These are phyloP conservation scores for Caretta caretta DNA, from an alignment of 2,113 vertebrate genomes.

Conservation along the genomic window DNA sequence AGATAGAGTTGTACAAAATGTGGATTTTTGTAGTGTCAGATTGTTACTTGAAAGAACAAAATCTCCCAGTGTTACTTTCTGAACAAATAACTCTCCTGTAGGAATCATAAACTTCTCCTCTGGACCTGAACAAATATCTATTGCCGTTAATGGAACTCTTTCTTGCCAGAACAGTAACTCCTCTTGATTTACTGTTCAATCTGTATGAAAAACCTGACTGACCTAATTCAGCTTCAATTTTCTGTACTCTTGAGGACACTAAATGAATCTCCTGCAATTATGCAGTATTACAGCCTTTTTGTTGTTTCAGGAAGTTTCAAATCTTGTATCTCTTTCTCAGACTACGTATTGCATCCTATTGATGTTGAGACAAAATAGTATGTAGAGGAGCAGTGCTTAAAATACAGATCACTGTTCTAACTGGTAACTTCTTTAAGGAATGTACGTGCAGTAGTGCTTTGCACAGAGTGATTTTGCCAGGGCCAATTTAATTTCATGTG, in stretches of 20 bases:
- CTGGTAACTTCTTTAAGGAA: not conserved
- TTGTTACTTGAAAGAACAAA: conserved; percentile 57
- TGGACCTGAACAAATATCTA: conserved; percentile 66
- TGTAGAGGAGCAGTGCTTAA: conserved; percentile 60
- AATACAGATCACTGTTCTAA: conserved; percentile 8
- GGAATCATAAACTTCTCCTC: conserved; percentile 70
- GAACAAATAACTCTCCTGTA: conserved; percentile 63
- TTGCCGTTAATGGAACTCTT: conserved; percentile 61
- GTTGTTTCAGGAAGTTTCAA: conserved; percentile 63
- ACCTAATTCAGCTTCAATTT: conserved; percentile 67
- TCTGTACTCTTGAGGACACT: conserved; percentile 53
- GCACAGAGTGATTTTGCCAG: not conserved
- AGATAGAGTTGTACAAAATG: conserved; percentile 5
- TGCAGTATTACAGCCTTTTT: conserved; percentile 41
- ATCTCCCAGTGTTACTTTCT: conserved; percentile 55
- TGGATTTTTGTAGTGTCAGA: not conserved
- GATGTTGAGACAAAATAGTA: conserved; percentile 60
- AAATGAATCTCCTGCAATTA: conserved; percentile 41
- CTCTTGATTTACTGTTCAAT: conserved; percentile 70
- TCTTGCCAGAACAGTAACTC: conserved; percentile 53
- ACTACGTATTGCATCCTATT: conserved; percentile 62
- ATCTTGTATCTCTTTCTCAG: conserved; percentile 53
- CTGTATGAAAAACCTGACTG: conserved; percentile 62
- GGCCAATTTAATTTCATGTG: not conserved
- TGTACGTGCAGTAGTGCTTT: not conserved